Conservation (phyloP, 1,140 invertebrate genomes). For the Pogonognathellus flavescens region DNA sequence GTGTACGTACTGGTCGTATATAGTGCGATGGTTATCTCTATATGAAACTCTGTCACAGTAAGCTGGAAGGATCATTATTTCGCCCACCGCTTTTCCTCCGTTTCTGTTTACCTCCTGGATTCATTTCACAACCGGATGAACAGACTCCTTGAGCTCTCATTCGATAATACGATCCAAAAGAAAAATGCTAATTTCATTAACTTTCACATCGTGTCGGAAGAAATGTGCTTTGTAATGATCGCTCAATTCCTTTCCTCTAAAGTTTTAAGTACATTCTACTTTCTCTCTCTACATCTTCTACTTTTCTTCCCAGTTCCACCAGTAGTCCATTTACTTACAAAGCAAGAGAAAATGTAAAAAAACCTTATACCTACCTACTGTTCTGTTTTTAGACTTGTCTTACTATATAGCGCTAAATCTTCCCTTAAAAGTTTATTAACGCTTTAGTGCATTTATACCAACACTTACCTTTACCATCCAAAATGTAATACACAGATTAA, state of each 20-base stretch:
- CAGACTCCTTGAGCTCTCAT: conserved; percentile 25
- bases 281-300: not conserved
- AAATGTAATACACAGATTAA: too few species aligned
- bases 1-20: not conserved
- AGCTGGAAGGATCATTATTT: conserved; percentile 43
- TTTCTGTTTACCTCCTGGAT: conserved; percentile 25
- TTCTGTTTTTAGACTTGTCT: not conserved
- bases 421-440: too few species aligned
- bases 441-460: too few species aligned
- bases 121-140: conserved; percentile 52
- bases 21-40: not conserved
- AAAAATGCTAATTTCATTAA: conserved; percentile 65
- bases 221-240: conserved; percentile 49
- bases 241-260: conserved; percentile 52
- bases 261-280: conserved; percentile 21
- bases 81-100: not conserved
- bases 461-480: too few species aligned
- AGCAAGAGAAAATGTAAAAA: not conserved
- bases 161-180: conserved; percentile 53
- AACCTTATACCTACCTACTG: not conserved
- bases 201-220: conserved; percentile 57
- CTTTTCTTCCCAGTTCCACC: not conserved
- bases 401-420: too few species aligned
- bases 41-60: not conserved
- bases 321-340: not conserved